Base-by-base conservation (phyloP, 2,797 vertebrate species). In the Ambastaia sidthimunki region DNA sequence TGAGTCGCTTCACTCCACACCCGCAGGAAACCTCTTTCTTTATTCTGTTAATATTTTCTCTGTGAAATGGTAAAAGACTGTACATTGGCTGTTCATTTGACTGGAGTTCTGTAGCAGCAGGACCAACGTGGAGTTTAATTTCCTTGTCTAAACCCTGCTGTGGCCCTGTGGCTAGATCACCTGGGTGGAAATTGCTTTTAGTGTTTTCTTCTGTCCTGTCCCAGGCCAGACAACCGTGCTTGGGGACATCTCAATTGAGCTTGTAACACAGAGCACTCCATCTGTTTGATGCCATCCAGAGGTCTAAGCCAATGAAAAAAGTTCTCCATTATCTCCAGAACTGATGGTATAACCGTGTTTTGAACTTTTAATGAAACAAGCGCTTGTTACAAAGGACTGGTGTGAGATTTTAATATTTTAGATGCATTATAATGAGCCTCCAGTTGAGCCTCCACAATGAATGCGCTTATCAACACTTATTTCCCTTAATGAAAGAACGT, bases 91-190 rank as follows among this genome's bases (percentile, higher is more conserved):
- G 28, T 83, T 81, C 72, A 81, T 81, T 73, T 85, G 70, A 76
- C 84, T 78, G 75, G 74, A 86, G 89, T 85, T 85, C 84, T 88
- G 82, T 80, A 80, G 60, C 88, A 67, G 83, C 55, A 71, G 76
- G 73, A 81, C 77, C 9, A 72, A 81, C 86, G 74, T 84, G 85
- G 85, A 91, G 89, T 90, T 92, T 89, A 87, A 91, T 90, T 93
- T 93, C 87, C 88, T 88, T 85, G 86, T 80, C 90, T 89, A 89
- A 91, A 90, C 89, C 89, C 83, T 25, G 85, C 87, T 89, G 88
- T 85, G 65, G 90, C 87, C 87, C 85, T 89, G 87, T 83, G 82
- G 89, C 80, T 84, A 88, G 89, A 88, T 92, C 90, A 82, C 84
- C 80, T 82, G 78, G 73, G 57, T 84, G 74, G 71, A 86, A 83